Evolutionary conservation across 2,113 vertebrate genomes (phyloP), one percentile per base, ranked within the genome.

Genomic region (Gopherus flavomarginatus): DNA sequence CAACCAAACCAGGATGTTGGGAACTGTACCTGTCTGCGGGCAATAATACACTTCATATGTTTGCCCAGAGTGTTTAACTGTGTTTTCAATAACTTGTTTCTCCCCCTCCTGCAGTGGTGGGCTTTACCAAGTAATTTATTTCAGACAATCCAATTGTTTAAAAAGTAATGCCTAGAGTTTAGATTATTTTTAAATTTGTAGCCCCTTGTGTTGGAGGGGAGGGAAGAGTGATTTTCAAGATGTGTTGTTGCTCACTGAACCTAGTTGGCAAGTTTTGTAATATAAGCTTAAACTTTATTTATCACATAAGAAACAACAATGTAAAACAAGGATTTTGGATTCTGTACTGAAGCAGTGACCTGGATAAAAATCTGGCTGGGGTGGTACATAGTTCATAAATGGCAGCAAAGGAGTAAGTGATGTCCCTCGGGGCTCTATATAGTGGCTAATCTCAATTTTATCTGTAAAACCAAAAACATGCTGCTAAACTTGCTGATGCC

Each of bases 361-460:
- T 56, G 24, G 38, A 42, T 75, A 75, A 75, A 17, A 49, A 86
- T 88, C 38, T 10, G 29, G 42, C 82, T n/a, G 2, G 22, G 42
- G 13, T 1, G 0, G 77, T 4, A 24, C 50, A 29, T 1, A 0
- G 0, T 86, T 38, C 5, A 1, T 21, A 80, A 8, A 0, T 1
- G 0, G 11, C 42, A 1, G 26, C 2, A 81, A n/a, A 72, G 13
- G 38, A 5, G 1, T n/a, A 9, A 75, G 72, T 75, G 22, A 24
- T 24, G 22, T 24, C 38, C 72, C 21, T 75, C 22, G 12, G 72
- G 11, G 22, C 22, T 75, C 22, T 75, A 11, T 75, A 75, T 12
- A 42, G 38, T 44, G n/a, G 38, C 38, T 75, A 22, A 75, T 75
- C 21, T 24, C 69, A 24, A 11, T 11, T 91, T 3, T 26, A 1